Base-by-base conservation (phyloP, 2,113 vertebrate genomes). In the Scopus umbretta region DNA sequence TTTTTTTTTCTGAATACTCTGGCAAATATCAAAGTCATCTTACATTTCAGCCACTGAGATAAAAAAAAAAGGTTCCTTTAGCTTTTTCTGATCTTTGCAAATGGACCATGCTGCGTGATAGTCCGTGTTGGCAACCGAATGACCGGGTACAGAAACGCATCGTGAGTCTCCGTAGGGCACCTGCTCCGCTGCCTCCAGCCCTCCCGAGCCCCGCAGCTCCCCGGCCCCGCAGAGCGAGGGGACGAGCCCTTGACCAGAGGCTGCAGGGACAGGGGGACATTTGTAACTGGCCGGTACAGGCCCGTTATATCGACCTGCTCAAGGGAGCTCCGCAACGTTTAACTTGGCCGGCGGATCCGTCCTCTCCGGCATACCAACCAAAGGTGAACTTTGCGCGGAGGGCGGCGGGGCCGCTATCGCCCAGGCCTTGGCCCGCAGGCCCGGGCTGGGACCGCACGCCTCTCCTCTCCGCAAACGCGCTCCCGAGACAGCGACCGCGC, bases 401-500 rank as follows among this genome's bases (percentile, higher is more conserved):
- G 36, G 58, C 22, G 34, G 16, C 72, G 6, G 72, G 11, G 52
- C 65, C 49, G 47, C 78, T 14, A 12, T 8, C 6, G 17, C 23
- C 21, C 72, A 17, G 62, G 55, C 89, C 58, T 2, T 2, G 21
- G 8, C 22, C 36, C 22, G 29, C 55, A 10, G 80, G 86, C 85
- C 47, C 50, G 2, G 36, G 38, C 72, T 16, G 43, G 36, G 8
- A 1, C 17, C 32, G 3, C 68, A 6, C 27, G 11, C 49, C 34
- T 16, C 73, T 6, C 53, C 36, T 5, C 49, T 32, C 40, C 7
- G 59, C 32, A 18, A 5, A 13, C 0, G 78, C 15, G 11, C n/a
- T 7, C 34, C 85, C 0, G n/a, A 45, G 42, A 5, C 1, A 18
- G 10, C 85, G 1, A 0, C 14, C 23, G 38, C 2, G 3, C 2